Base-by-base conservation (phyloP, 2,888 invertebrate genomes). In the Apodemia mormo region DNA sequence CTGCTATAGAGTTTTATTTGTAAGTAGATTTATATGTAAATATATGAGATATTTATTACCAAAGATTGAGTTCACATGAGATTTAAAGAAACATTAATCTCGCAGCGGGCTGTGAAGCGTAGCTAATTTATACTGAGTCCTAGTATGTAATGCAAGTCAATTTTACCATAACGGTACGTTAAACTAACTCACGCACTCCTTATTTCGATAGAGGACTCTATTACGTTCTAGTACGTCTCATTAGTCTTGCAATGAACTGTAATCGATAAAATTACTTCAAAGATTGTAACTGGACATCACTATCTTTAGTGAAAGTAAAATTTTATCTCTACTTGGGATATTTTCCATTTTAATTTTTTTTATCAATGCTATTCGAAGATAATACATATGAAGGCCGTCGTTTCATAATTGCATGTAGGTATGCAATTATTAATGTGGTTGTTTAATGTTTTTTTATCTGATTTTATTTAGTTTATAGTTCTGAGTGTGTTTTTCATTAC, bases 161-260 rank as follows among this genome's bases (percentile, higher is more conserved):
- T 61, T 61, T 61, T 33, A 61, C 61, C 61, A 30, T 61, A 61
- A 61, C 61, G 30, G 61, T 61, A 61, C 29, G 61, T 30, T 61
- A 12, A 33, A 30, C 30, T 33, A 30, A 61, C 33, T 30, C 29
- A 12, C 61, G 30, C 30, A 61, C 33, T 61, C 33, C 30, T 61
- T 12, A 61, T 61, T 61, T 61, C 33, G 61, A 33, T 61, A 33
- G 61, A 61, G 61, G 61, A 61, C 61, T 58, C 58, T 30, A 58
- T 58, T 61, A 61, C 61, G 14, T 33, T 61, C 61, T 1, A 14
- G 1, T 5, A 58, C 33, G 61, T 30, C 9, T 6, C 58, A 58
- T 58, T 58, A 33, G 33, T 30, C 58, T 61, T 12, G 29, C 33
- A 33, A 14, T 61, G 12, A 14, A 5, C 12, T 61, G 4, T 30